Evolutionary conservation across 1,140 invertebrate genomes (phyloP), one percentile per base, ranked within the genome.

Genomic region (Helicoverpa zea): DNA sequence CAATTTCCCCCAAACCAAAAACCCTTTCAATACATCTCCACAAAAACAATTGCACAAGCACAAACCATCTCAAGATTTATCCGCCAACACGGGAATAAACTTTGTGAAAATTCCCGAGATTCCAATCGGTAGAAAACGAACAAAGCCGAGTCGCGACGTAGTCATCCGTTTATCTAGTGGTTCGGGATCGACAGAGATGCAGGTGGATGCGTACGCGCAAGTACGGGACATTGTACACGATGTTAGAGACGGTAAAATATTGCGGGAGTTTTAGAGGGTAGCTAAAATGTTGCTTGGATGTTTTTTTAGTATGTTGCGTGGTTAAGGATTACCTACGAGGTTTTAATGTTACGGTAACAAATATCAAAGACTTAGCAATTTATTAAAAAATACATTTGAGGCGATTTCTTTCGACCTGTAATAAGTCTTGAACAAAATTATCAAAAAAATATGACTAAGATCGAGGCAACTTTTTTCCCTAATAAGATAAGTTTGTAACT

Each of bases 31-130:
- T 47, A 64, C 63, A 18, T 29, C 18, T 9, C 5, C 35, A 43
- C 35, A 43, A 43, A 35, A 43, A 72, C 68, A 54, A 72, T 72
- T 72, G 68, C 23, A 30, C 52, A 54, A 49, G 68, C 29, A 52
- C 49, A 43, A 52, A 52, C 30, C 68, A 72, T 72, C 49, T 7
- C 49, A 18, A 72, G 68, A 72, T 54, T 72, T 72, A 72, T 72
- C 68, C 68, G 68, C 12, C 7, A 23, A 72, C 68, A 54, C 49
- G 49, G 68, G 68, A 72, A 72, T 72, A 72, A 72, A 72, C 68
- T 72, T 72, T 72, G 49, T 30, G 68, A 72, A 72, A 72, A 72
- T 72, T 72, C 68, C 68, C 68, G 68, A 72, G 68, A 72, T 72
- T 30, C 68, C 16, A 72, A 72, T 72, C 68, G 68, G 68, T 18